Base-by-base conservation (phyloP, 37 sponge, comb jelly and placozoan genomes). In the Spongilla lacustris region DNA sequence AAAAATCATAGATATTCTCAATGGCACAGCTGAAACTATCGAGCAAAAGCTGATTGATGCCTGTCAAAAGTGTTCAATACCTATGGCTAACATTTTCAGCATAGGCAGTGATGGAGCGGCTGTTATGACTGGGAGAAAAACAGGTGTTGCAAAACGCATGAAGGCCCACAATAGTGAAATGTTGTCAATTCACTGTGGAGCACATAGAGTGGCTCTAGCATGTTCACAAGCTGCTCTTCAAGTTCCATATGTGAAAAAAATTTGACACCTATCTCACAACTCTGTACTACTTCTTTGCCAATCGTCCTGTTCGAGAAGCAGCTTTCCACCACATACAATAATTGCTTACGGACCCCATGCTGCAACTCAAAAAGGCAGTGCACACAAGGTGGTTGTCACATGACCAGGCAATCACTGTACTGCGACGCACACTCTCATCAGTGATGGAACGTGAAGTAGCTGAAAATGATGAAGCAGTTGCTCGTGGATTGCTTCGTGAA, bases 141-240 rank as follows among this genome's bases (percentile, higher is more conserved):
- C 41, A 41, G 85, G 84, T 25, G 89, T 89, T 41, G 79, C 79
- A 29, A n/a, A 77, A 46, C 37, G 83, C 10, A 48, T 88, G 10
- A 75, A 89, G 73, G 14, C n/a, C 27, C 36, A 49, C 38, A 76
- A 83, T 2, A 74, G 79, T 38, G 80, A 73, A 49, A 69, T 90
- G 58, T 25, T 73, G 21, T 74, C 76, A 12, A 4, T 85, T 22
- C 90, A 90, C 67, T 90, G 81, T 46, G 68, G 67, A 30, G 85
- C 84, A 29, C 78, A 77, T 41, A 24, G 73, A 10, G 23, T 89
- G 32, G 90, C 85, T 71, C 76, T 89, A 35, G 90, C 84, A 35
- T 32, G 50, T 48, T 70, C 84, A 11, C 84, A 89, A 78, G 84
- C 90, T 28, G 90, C 79, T 29, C 36, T 27, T 0, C 13, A 67